These are phyloP conservation scores for Buteo buteo DNA, from an alignment of 2,113 vertebrate genomes.

Conservation along the genomic window DNA sequence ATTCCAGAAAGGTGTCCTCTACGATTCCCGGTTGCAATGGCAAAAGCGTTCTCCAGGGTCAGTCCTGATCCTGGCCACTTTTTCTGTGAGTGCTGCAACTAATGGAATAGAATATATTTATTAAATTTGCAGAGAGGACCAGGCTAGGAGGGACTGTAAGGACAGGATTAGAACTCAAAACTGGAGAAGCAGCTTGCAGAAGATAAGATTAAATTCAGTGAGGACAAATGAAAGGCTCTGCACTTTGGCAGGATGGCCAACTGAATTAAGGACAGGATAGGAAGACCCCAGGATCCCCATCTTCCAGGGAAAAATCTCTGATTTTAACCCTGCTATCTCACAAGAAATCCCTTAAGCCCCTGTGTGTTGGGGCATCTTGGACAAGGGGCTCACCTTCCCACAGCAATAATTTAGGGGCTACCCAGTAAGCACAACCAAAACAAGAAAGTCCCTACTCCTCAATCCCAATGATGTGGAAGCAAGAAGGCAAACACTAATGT, in stretches of 20 bases:
- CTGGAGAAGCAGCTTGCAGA: neutral
- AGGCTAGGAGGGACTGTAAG: neutral
- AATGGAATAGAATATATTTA: neutral
- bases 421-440: neutral
- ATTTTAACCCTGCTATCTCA: neutral
- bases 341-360: neutral
- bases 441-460: neutral
- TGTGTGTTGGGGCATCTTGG: neutral
- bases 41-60: neutral
- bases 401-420: neutral
- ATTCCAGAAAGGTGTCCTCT: neutral
- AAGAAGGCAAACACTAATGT: neutral
- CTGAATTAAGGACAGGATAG: neutral
- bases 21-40: rapidly evolving
- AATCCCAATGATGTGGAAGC: neutral
- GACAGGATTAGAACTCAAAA: neutral
- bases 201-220: neutral
- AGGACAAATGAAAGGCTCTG: neutral
- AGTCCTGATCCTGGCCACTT: neutral
- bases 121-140: neutral
- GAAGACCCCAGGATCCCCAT: neutral
- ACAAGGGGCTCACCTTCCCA: neutral
- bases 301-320: neutral
- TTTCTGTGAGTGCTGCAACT: neutral
- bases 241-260: neutral